Percentiles rank a stretch among this genome's conserved stretches.
Evolutionary conservation across 37 sponge, comb jelly and placozoan species (phyloP).

Genomic region (Hexactinellida sp.): DNA sequence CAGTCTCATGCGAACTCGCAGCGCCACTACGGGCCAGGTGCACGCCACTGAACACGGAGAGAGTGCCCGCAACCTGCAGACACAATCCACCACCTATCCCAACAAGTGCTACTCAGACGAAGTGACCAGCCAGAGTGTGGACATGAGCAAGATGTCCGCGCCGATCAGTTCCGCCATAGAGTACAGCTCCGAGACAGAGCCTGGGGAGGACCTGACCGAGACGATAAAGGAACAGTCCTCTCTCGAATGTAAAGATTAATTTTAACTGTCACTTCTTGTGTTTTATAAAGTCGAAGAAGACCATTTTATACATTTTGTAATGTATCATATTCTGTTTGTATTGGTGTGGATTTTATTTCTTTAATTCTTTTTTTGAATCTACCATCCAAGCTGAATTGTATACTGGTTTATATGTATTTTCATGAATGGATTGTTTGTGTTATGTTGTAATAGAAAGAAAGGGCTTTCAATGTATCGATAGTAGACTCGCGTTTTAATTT

Average conservation of each 20-base stretch:
- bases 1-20: not conserved
- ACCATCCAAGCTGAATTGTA: too few species aligned
- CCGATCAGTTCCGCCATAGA: not conserved
- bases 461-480: too few species aligned
- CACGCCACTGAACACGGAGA: not conserved
- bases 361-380: too few species aligned
- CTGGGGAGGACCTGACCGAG: not conserved
- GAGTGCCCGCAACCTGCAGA: not conserved
- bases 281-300: constrained; percentile 6
- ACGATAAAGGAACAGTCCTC: not conserved
- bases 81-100: not conserved
- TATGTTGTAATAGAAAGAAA: too few species aligned
- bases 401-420: too few species aligned
- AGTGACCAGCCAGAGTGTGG: not conserved
- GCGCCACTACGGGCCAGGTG: not conserved
- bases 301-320: constrained; percentile 7
- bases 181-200: not conserved
- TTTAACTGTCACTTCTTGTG: not conserved
- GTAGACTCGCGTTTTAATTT: too few species aligned
- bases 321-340: too few species aligned
- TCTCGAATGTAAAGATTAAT: not conserved
- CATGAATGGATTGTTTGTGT: too few species aligned
- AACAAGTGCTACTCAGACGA: not conserved
- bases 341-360: too few species aligned
- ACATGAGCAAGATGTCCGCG: not conserved